Evolutionary conservation across 1,140 invertebrate species (phyloP), one percentile per base, ranked within the genome.

Genomic region (Acromyrmex charruanus): DNA sequence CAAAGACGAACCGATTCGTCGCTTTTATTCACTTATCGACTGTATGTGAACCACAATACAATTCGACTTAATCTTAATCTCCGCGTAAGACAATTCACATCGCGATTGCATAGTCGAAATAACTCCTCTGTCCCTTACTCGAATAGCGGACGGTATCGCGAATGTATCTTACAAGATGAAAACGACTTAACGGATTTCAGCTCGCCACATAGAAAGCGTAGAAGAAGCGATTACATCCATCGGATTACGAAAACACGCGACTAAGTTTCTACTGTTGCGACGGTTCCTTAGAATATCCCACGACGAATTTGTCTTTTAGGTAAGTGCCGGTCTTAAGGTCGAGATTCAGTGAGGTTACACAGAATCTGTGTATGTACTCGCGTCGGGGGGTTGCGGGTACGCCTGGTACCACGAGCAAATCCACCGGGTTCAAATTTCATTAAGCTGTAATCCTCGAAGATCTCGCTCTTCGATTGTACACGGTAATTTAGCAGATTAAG

Each of bases 381-480:
- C 53, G 69, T 28, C 49, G 31, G 25, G 72, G 31, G 69, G 55
- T 35, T 77, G 77, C 71, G 61, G 77, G 53, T 12, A n/a, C 51
- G 21, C 61, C n/a, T 18, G 39, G 68, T 53, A 59, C 59, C 68
- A 59, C 85, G 74, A 86, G 28, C 85, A 86, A 87, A 91, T 91
- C 87, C 72, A 61, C 61, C 49, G 21, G 74, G 79, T 86, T 90
- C 87, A 72, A 89, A 91, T 91, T 91, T 91, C 89, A 90, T 91
- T 88, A 88, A 90, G 69, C 69, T 31, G 53, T 86, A 87, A 87
- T 87, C 86, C 80, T 75, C 69, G 49, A 84, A 49, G 69, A 75
- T 87, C 86, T 84, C 68, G 80, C 79, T 87, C 44, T 85, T 71
- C 35, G 61, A 58, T 59, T 51, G 65, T 85, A 77, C 39, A 69